These are phyloP conservation scores for Coluber constrictor DNA, from an alignment of 2,797 vertebrate genomes.

Conservation along the genomic window DNA sequence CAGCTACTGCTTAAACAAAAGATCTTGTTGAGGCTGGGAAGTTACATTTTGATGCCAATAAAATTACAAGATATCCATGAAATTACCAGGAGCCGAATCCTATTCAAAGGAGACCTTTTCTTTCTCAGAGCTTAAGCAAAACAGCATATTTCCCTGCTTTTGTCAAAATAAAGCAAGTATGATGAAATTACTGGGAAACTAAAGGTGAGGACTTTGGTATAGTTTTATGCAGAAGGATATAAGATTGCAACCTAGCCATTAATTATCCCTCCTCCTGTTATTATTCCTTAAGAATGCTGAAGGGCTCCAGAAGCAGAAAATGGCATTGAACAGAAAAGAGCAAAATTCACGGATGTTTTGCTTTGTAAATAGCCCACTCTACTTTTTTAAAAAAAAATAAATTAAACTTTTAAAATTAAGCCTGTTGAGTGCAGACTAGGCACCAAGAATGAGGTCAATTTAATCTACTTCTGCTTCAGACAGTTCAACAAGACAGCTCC, in stretches of 20 bases:
- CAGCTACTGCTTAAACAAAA: too few relatives aligned
- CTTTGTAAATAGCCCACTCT: not conserved
- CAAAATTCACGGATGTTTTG: not conserved
- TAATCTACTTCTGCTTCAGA: not conserved
- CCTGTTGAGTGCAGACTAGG: not conserved
- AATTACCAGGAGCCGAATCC: not conserved
- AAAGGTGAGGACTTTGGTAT: not conserved
- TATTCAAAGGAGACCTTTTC: not conserved
- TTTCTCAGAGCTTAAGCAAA: not conserved
- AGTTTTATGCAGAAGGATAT: conserved; percentile 1
- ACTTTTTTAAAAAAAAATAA: not conserved
- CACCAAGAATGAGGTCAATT: not conserved
- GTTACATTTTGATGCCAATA: not conserved
- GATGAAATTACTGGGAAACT: not conserved
- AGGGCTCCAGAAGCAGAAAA: not conserved
- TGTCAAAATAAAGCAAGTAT: not conserved
- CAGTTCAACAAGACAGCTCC: not conserved
- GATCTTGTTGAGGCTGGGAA: not conserved
- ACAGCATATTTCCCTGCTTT: not conserved
- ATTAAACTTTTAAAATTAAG: not conserved
- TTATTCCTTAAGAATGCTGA: not conserved
- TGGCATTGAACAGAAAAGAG: not conserved
- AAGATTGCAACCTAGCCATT: conserved; percentile 12
- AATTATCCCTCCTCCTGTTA: not conserved
- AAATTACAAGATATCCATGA: not conserved